phyloP scores from a whole-genome alignment of 53 echinoderm and acorn worm genomes.

The Luidia sarsii region DNA sequence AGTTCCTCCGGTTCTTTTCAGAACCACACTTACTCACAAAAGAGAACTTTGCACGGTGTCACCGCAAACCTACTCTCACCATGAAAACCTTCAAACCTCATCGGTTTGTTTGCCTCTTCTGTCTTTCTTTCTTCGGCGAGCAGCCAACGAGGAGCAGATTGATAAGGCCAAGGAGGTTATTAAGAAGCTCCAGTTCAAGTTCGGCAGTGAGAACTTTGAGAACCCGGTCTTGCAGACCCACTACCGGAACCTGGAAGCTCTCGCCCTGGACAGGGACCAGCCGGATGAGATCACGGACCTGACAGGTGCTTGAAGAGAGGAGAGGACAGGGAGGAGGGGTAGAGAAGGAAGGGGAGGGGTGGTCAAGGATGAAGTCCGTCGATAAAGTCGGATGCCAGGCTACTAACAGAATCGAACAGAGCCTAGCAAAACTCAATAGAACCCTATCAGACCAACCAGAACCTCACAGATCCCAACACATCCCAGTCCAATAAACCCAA shows the following conservation, averaged over 20 bases:
- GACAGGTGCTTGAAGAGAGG: no score
- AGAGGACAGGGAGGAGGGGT: not conserved
- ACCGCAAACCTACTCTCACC: no score
- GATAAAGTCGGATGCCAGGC: not conserved
- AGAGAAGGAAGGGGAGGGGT: not conserved
- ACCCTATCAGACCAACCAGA: no score
- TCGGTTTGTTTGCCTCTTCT: not conserved
- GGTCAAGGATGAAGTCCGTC: not conserved
- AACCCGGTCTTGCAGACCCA: constrained; percentile 93
- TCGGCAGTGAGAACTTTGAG: constrained; percentile 87
- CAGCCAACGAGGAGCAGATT: constrained; percentile 83
- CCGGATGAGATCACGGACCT: constrained; percentile 81
- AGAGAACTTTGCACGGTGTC: no score
- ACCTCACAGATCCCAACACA: not conserved
- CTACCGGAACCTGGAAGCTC: constrained; percentile 87
- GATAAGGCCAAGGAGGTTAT: constrained; percentile 88
- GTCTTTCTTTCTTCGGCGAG: constrained; percentile 12
- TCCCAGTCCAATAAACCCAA: not conserved
- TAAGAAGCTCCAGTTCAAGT: constrained; percentile 89
- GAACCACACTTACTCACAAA: no score
- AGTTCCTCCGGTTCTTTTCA: no score
- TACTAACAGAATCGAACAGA: no score
- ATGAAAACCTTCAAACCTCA: no score
- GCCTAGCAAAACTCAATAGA: not conserved
- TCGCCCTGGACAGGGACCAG: constrained; percentile 82